Evolutionary conservation across 2,797 vertebrate species (phyloP).

Genomic region (Sebastes jordani): DNA sequence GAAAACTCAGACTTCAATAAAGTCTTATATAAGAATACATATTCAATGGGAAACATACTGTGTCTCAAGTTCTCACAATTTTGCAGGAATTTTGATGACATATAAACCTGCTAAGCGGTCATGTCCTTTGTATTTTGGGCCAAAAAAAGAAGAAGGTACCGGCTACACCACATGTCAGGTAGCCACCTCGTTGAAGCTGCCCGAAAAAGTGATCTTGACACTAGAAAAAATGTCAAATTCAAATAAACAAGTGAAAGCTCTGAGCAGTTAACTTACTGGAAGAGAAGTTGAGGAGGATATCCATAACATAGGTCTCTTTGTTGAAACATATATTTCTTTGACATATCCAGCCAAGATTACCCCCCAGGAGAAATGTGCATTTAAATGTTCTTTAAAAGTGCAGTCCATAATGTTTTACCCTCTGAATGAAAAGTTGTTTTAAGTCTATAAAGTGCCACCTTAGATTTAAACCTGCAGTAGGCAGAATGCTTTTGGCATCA

Average conservation of each 20-base stretch:
- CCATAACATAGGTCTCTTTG: constrained; percentile 26
- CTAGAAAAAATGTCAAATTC: constrained; percentile 21
- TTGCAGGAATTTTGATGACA: not conserved
- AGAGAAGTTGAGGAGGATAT: constrained; percentile 28
- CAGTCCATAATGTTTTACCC: not conserved
- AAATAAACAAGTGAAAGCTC: constrained; percentile 47
- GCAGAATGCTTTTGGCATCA: not conserved
- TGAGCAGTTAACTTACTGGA: constrained; percentile 30
- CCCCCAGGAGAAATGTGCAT: constrained; percentile 26
- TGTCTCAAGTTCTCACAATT: constrained; percentile 5
- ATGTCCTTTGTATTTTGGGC: not conserved
- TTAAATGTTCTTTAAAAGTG: constrained; percentile 21
- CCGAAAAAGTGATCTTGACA: not conserved
- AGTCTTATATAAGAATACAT: not conserved
- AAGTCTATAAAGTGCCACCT: not conserved
- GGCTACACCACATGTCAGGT: not conserved
- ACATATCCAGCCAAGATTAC: constrained; percentile 22
- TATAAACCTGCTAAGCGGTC: not conserved
- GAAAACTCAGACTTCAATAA: not conserved
- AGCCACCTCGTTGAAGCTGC: not conserved
- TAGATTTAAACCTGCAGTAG: not conserved
- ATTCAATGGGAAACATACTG: not conserved
- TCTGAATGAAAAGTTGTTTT: constrained; percentile 2
- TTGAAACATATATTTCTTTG: constrained; percentile 12
- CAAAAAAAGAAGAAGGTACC: not conserved